Base-by-base conservation (phyloP, 1,140 invertebrate species). In the Amphibalanus amphitrite region DNA sequence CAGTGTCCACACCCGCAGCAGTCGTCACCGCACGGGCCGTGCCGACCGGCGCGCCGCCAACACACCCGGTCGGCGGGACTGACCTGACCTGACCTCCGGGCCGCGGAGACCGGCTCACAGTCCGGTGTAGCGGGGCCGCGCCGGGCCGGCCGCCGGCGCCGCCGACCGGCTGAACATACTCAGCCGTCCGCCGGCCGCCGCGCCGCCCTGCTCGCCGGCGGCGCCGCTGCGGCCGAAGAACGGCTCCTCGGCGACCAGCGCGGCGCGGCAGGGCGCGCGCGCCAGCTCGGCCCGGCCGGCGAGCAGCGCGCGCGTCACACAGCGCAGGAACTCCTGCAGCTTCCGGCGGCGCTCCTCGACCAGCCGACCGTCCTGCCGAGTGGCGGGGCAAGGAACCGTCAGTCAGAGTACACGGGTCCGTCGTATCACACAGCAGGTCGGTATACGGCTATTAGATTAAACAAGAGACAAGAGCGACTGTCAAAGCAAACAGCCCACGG, bases 261-360 rank as follows among this genome's bases (percentile, higher is more conserved):
- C 85, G 71, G 87, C 84, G 77, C 89, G 87, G 76, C 81, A 86
- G 64, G 88, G 86, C 76, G 84, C 85, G 69, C 84, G 83, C 8
- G 86, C 82, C 74, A 92, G 83, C 77, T 88, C 86, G 3, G 87
- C 83, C 77, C 90, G 85, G 76, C 87, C 85, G 75, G 85, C 84
- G 20, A 86, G 78, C 72, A 87, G 78, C 74, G 84, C 84, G 75
- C 88, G 86, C 70, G 93, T 83, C n/a, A 93, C 82, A 78, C 86
- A 84, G 67, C 90, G 83, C 68, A 95, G 80, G 82, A 91, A 93
- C 69, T 84, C 85, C 78, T 93, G 91, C 67, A 95, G 81, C 69
- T 86, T 84, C 74, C 85, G 82, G 29, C 90, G 84, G 74, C 91
- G 82, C 74, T 87, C 86, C 80, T 93, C 90, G 29, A 94, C 91